phyloP scores from a whole-genome alignment of 2,888 invertebrate genomes.

The Brenthis daphne region DNA sequence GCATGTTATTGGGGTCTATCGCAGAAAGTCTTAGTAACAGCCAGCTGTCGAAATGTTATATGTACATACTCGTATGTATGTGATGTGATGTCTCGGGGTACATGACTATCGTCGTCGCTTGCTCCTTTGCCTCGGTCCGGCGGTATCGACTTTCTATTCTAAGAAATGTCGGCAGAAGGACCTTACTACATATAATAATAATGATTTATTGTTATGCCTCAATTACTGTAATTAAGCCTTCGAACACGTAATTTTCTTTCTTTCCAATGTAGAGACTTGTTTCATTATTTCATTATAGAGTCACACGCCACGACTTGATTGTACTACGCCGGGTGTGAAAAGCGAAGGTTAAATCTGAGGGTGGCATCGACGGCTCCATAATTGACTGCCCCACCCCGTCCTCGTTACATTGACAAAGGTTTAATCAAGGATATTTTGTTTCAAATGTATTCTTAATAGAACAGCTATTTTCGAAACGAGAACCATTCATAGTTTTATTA shows the following conservation, averaged over 20 bases:
- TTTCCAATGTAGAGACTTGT: not conserved
- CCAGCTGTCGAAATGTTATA: too few relatives aligned
- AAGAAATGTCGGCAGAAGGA: too few relatives aligned
- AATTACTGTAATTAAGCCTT: not conserved
- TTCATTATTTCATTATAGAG: not conserved
- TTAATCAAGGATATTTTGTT: slow-evolving; percentile 16
- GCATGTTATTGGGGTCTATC: too few relatives aligned
- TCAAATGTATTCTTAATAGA: slow-evolving; percentile 12
- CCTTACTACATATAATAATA: too few relatives aligned
- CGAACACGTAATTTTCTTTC: slow-evolving; percentile 2
- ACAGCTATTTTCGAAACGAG: not conserved
- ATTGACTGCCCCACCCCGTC: not conserved
- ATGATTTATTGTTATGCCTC: not conserved
- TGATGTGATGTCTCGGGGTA: too few relatives aligned
- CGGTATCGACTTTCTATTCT: too few relatives aligned
- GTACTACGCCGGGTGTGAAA: not conserved
- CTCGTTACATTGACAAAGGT: slow-evolving; percentile 7
- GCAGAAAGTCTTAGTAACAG: too few relatives aligned
- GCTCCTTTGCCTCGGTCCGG: too few relatives aligned
- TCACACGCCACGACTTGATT: slow-evolving; percentile 2
- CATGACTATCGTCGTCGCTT: too few relatives aligned
- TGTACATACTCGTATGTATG: too few relatives aligned
- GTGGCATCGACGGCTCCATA: not conserved
- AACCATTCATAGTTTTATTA: too few relatives aligned
- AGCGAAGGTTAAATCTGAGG: not conserved